phyloP scores from a whole-genome alignment of 2,888 invertebrate genomes.

The Apamea monoglypha region DNA sequence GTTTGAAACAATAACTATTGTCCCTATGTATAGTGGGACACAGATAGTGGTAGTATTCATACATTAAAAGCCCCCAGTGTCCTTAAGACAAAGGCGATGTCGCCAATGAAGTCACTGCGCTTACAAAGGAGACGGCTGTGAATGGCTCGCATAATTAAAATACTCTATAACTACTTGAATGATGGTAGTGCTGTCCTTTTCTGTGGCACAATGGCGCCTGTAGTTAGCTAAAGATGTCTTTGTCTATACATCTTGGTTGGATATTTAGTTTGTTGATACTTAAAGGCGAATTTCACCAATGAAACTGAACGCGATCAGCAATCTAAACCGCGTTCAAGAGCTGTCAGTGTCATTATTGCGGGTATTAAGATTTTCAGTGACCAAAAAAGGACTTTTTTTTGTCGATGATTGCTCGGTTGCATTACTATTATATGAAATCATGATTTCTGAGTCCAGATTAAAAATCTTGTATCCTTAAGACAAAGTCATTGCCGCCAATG shows the following conservation, averaged over 20 bases:
- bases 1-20: slow-evolving; percentile 68
- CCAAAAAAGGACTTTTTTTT: too few species aligned
- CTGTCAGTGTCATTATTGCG: too few species aligned
- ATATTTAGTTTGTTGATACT: neutral
- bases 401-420: too few species aligned
- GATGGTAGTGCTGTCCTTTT: slow-evolving; percentile 42
- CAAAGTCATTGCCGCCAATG: slow-evolving; percentile 71
- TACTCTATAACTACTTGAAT: slow-evolving; percentile 52
- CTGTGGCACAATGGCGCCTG: slow-evolving; percentile 22
- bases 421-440: too few species aligned
- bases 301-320: neutral
- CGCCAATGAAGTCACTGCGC: slow-evolving; percentile 69
- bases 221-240: slow-evolving; percentile 17
- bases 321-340: neutral
- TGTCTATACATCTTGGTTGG: too few species aligned
- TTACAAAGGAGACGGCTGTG: slow-evolving; percentile 73
- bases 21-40: slow-evolving; percentile 59
- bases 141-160: slow-evolving; percentile 77
- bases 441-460: too few species aligned
- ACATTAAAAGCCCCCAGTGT: slow-evolving; percentile 73
- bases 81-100: slow-evolving; percentile 71
- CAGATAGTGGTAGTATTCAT: slow-evolving; percentile 70
- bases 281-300: neutral
- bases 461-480: slow-evolving; percentile 75
- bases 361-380: too few species aligned